Percentiles rank a stretch among this genome's conserved stretches.
Evolutionary conservation across 2,888 invertebrate species (phyloP).

Genomic region (Brachycybe producta): DNA sequence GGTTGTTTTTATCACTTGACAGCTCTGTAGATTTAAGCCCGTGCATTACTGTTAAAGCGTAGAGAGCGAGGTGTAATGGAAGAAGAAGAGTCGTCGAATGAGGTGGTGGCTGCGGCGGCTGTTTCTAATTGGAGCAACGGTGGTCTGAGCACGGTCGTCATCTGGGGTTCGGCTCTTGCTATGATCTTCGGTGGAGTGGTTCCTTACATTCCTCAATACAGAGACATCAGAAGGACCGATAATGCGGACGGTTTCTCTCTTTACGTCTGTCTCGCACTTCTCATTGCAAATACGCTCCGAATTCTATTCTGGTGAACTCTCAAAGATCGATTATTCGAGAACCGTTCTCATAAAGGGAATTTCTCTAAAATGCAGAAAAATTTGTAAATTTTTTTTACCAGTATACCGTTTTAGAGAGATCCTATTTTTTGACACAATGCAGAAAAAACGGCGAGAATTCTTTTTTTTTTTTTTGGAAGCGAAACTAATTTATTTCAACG

Average conservation of each 20-base stretch:
- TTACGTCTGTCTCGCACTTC: slow-evolving; percentile 85
- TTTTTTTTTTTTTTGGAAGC: too few relatives aligned
- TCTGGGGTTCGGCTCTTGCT: slow-evolving; percentile 37
- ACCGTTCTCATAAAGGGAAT: too few relatives aligned
- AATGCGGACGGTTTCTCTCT: slow-evolving; percentile 96
- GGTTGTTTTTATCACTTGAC: too few relatives aligned
- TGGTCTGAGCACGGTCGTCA: slow-evolving; percentile 7
- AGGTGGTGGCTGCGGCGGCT: too few relatives aligned
- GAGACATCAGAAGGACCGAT: slow-evolving; percentile 75
- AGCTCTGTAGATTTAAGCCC: too few relatives aligned
- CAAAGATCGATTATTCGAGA: too few relatives aligned
- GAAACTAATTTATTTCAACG: too few relatives aligned
- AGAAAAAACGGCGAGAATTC: too few relatives aligned
- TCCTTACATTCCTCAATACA: slow-evolving; percentile 92
- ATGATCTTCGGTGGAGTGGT: slow-evolving; percentile 93
- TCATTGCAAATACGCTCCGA: slow-evolving; percentile 90
- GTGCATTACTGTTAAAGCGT: too few relatives aligned
- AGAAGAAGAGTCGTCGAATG: not conserved
- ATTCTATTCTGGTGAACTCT: slow-evolving; percentile 91
- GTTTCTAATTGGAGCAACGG: too few relatives aligned
- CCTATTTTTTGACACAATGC: not conserved
- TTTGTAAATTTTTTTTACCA: too few relatives aligned
- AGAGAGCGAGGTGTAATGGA: not conserved
- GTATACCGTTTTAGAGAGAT: not conserved
- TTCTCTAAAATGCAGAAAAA: too few relatives aligned